phyloP scores from a whole-genome alignment of 2,113 vertebrate genomes.

The Rynchops niger region DNA sequence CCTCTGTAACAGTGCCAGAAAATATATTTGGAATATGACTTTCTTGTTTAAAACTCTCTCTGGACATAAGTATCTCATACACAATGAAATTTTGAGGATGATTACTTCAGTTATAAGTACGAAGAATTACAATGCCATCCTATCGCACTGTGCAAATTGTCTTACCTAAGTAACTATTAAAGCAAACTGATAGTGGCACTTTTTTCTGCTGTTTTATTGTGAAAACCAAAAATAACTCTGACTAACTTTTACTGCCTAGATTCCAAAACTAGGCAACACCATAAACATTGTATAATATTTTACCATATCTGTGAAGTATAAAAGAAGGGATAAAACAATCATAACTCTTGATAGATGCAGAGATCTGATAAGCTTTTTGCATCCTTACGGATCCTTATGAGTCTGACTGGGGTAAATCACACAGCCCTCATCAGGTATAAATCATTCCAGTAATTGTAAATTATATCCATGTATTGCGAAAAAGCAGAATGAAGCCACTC shows the following conservation, averaged over 20 bases:
- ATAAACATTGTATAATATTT: background rate
- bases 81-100: slow-evolving; percentile 6
- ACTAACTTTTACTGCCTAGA: background rate
- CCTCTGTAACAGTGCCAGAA: background rate
- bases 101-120: slow-evolving; percentile 3
- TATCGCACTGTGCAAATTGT: background rate
- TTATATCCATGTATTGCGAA: background rate
- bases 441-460: background rate
- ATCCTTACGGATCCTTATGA: background rate
- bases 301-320: background rate
- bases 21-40: background rate
- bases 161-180: background rate
- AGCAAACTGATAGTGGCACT: background rate
- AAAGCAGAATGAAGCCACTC: background rate
- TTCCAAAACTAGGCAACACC: background rate
- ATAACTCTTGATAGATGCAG: background rate
- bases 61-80: background rate
- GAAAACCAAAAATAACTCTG: background rate
- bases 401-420: background rate
- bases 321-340: background rate
- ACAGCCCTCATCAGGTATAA: background rate
- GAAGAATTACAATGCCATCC: background rate
- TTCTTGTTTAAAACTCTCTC: slow-evolving; percentile 14
- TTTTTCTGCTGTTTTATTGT: background rate
- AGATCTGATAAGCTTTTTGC: background rate